These are phyloP conservation scores for Hafferia zeledoni DNA, from an alignment of 2,797 vertebrate species.

Conservation along the genomic window DNA sequence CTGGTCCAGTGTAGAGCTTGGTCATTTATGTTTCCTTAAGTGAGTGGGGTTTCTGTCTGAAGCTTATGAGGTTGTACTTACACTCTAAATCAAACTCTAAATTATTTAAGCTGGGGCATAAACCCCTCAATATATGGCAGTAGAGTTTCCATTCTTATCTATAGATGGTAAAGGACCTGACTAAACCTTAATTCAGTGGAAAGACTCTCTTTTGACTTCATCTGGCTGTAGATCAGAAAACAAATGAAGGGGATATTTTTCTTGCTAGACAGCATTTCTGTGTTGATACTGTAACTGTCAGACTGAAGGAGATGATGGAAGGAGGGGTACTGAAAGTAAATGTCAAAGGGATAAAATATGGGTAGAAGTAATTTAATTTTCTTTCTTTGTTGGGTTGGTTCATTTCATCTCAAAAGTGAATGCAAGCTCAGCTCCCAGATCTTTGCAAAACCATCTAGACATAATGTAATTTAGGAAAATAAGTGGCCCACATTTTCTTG, in stretches of 20 bases:
- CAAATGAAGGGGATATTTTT: constrained; percentile 12
- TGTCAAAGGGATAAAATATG: constrained; percentile 52
- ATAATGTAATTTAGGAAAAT: constrained; percentile 46
- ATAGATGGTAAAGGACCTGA: background rate
- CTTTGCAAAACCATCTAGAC: constrained; percentile 23
- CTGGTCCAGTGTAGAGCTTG: background rate
- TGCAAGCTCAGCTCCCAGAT: constrained; percentile 24
- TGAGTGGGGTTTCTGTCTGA: background rate
- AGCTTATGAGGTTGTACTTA: background rate
- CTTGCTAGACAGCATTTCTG: background rate
- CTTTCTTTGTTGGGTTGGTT: constrained; percentile 9
- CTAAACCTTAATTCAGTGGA: background rate
- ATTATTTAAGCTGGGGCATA: background rate
- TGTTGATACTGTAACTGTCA: constrained; percentile 5
- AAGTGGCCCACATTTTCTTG: background rate
- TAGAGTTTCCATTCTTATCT: background rate
- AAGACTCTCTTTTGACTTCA: background rate
- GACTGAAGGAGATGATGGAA: background rate
- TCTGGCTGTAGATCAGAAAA: background rate
- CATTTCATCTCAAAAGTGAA: constrained; percentile 37
- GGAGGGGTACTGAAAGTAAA: constrained; percentile 32
- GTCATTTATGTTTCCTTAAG: background rate
- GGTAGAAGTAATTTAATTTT: constrained; percentile 47
- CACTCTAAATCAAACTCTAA: background rate
- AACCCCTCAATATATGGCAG: background rate